Evolutionary conservation across 2,797 vertebrate genomes (phyloP).

Genomic region (Gorsachius magnificus): DNA sequence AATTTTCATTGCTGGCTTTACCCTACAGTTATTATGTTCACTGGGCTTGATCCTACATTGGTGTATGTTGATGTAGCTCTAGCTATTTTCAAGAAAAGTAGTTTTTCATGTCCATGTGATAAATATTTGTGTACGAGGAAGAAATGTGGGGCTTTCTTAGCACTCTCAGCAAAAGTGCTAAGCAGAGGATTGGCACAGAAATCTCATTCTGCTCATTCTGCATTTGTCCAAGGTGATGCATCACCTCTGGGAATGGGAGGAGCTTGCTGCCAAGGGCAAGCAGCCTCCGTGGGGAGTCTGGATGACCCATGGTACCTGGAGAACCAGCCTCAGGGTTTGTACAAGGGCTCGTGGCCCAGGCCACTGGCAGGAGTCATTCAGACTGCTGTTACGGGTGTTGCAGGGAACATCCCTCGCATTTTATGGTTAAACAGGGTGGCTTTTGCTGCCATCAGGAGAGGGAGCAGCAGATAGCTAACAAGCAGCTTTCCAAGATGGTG

Average conservation of each 20-base stretch:
- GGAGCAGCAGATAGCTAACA: not conserved
- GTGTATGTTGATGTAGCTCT: not conserved
- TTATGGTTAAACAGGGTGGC: not conserved
- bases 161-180: not conserved
- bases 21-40: not conserved
- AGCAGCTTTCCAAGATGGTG: not conserved
- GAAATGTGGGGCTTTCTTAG: not conserved
- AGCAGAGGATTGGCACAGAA: not conserved
- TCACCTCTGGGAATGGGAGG: not conserved
- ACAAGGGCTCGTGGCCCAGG: not conserved
- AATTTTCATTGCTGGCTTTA: not conserved
- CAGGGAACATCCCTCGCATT: not conserved
- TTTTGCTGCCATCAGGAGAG: not conserved
- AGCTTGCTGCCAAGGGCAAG: not conserved
- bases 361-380: too few species aligned
- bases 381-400: not conserved
- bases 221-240: not conserved
- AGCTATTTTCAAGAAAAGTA: not conserved
- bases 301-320: not conserved
- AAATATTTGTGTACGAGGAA: not conserved
- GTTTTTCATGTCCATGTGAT: not conserved
- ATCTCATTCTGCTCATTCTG: not conserved
- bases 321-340: not conserved
- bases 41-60: not conserved
- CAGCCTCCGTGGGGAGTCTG: fast-evolving